These are phyloP conservation scores for Cactoblastis cactorum DNA, from an alignment of 2,888 invertebrate genomes.

Conservation along the genomic window DNA sequence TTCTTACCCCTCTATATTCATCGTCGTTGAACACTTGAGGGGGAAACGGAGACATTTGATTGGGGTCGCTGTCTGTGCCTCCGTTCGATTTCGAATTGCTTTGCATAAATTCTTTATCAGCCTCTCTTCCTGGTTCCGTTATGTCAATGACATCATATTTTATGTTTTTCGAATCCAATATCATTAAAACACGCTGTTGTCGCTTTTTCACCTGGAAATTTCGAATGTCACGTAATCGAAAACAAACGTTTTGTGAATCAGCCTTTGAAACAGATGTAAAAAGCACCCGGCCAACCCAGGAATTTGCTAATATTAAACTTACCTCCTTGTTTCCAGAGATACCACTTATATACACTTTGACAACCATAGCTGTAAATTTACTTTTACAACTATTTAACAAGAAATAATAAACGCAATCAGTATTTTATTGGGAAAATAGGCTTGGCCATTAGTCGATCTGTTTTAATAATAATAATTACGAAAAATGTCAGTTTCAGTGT, in stretches of 20 bases:
- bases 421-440: slow-evolving; percentile 66
- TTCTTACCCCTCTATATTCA: no score
- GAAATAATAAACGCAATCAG: slow-evolving; percentile 49
- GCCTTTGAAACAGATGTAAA: slow-evolving; percentile 49
- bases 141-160: slow-evolving; percentile 95
- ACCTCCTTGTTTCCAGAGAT: slow-evolving; percentile 97
- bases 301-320: slow-evolving; percentile 73
- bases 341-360: slow-evolving; percentile 94
- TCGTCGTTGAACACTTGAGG: slow-evolving; percentile 97
- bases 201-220: slow-evolving; percentile 93
- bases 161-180: slow-evolving; percentile 94
- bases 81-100: slow-evolving; percentile 88
- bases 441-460: slow-evolving; percentile 72
- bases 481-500: slow-evolving; percentile 37
- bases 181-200: slow-evolving; percentile 95
- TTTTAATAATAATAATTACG: slow-evolving; percentile 58
- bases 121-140: slow-evolving; percentile 94
- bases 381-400: slow-evolving; percentile 41
- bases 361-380: slow-evolving; percentile 83
- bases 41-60: slow-evolving; percentile 89
- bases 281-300: slow-evolving; percentile 58
- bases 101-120: slow-evolving; percentile 95
- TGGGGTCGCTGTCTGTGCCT: slow-evolving; percentile 85
- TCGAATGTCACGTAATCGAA: slow-evolving; percentile 57
- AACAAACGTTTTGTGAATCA: slow-evolving; percentile 62